Base-by-base conservation (phyloP, 2,113 vertebrate genomes). In the Saimiri boliviensis region DNA sequence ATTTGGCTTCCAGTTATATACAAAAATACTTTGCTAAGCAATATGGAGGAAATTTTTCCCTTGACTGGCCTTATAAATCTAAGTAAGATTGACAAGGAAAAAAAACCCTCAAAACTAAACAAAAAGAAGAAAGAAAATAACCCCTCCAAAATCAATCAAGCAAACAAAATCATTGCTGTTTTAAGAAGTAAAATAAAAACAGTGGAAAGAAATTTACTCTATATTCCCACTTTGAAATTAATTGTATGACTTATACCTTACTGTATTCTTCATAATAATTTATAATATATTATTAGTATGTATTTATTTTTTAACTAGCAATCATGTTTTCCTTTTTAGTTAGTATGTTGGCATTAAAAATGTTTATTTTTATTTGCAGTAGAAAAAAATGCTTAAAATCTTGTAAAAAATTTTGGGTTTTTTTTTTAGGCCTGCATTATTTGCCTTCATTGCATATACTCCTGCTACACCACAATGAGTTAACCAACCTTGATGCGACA, bases 401-500 rank as follows among this genome's bases (percentile, higher is more conserved):
- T 37, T 66, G 12, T 71, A 8, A 52, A 82, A 86, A 83, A 63
- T 87, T 84, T 52, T 1, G 35, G 14, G 89, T 87, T 91, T 79
- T 89, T 89, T 81, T 98, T 97, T 83, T 68, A 99, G 99, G 99
- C 91, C 97, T 99, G 93, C 98, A 95, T 86, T 96, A 97, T 63
- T 89, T 99, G 83, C 7, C 70, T 27, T 98, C 98, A 0, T 97
- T 99, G 95, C 97, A 97, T 49, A 96, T 98, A 58, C 98, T 99
- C 37, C 84, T 98, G 96, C 98, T 99, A 32, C 98, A 99, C 81
- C 98, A 99, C 96, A 99, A 99, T 30, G 98, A 98, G 74, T 85
- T 99, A 82, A 98, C 92, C 37, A 96, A 96, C 9, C 98, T 99
- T 40, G 98, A 96, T 0, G 97, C 95, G 30, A 98, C 98, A 7